Evolutionary conservation across 1,140 invertebrate species (phyloP).

Genomic region (Hormaphis cornu): DNA sequence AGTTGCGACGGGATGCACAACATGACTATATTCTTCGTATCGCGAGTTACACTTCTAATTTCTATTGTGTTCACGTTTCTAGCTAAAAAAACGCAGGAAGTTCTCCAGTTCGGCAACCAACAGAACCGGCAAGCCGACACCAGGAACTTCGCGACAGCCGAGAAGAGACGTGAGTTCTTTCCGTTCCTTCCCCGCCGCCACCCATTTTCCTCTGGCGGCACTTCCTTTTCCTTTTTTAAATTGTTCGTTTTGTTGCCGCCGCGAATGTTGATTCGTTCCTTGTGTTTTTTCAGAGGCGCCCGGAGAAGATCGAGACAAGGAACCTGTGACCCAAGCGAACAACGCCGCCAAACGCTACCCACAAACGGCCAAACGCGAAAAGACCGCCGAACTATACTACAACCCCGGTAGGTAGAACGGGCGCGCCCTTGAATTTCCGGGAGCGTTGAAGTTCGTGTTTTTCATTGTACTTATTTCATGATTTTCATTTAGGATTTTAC

Average conservation of each 20-base stretch:
- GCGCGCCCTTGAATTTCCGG: too few species aligned
- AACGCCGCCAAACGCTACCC: background rate
- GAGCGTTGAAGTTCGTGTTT: too few species aligned
- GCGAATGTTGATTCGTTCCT: background rate
- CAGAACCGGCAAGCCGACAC: slow-evolving; percentile 41
- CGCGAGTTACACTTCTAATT: too few species aligned
- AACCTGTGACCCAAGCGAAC: slow-evolving; percentile 15
- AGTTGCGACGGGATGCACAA: too few species aligned
- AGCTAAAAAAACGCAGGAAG: slow-evolving; percentile 45
- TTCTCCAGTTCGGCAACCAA: slow-evolving; percentile 45
- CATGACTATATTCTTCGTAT: too few species aligned
- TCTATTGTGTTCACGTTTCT: slow-evolving; percentile 6
- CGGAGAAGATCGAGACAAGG: background rate
- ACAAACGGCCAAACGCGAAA: background rate
- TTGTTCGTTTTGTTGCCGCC: too few species aligned
- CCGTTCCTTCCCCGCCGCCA: too few species aligned
- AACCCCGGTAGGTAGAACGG: slow-evolving; percentile 15
- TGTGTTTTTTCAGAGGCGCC: slow-evolving; percentile 2
- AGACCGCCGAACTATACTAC: background rate
- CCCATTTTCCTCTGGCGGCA: too few species aligned
- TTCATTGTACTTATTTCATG: too few species aligned
- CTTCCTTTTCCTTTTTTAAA: too few species aligned
- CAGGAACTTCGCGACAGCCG: slow-evolving; percentile 34
- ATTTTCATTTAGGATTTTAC: too few species aligned
- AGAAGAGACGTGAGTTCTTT: slow-evolving; percentile 41